Base-by-base conservation (phyloP, 2,113 vertebrate genomes). In the Microcebus murinus region DNA sequence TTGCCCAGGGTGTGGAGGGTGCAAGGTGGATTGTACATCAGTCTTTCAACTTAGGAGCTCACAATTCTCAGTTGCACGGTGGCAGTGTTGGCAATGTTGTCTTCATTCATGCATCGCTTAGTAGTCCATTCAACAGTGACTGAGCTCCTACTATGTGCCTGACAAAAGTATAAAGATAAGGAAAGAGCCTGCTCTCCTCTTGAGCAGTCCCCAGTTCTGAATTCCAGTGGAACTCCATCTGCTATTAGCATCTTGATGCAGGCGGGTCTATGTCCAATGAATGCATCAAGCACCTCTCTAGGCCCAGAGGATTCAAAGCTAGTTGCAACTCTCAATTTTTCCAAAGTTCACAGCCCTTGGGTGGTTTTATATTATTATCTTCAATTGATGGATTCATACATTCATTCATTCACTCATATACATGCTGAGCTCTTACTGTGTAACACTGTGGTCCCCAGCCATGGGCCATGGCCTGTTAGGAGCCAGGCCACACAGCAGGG, bases 1-100 rank as follows among this genome's bases (percentile, higher is more conserved):
- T 13, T 23, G 25, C 3, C 29, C 0, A 0, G 2, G 50, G 18
- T 34, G 15, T 0, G 6, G 23, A n/a, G 80, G 36, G 29, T 6
- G 23, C 6, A 1, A 77, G 21, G 42, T 0, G 13, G 42, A 76
- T 10, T 25, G 8, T n/a, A 39, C 10, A 4, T 59, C 6, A 1
- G 21, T 36, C 68, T 84, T 82, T 34, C 45, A 42, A 55, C 76
- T 61, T 1, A 61, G 48, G 57, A 29, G 11, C 29, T 61, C 57
- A 29, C 17, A 27, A 3, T 3, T 42, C 13, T 27, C 74, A 12
- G 1, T 1, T 27, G 27, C 12, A 50, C 21, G 1, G 4, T 34
- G 42, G 42, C 39, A 11, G 1, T 3, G 31, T 20, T 27, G 29
- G 4, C 18, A 18, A 4, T n/a, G 8, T 25, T 45, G 6, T 39